Percentiles rank a stretch among this genome's conserved stretches.
Evolutionary conservation across 2,113 vertebrate species (phyloP).

Genomic region (Sorex araneus): DNA sequence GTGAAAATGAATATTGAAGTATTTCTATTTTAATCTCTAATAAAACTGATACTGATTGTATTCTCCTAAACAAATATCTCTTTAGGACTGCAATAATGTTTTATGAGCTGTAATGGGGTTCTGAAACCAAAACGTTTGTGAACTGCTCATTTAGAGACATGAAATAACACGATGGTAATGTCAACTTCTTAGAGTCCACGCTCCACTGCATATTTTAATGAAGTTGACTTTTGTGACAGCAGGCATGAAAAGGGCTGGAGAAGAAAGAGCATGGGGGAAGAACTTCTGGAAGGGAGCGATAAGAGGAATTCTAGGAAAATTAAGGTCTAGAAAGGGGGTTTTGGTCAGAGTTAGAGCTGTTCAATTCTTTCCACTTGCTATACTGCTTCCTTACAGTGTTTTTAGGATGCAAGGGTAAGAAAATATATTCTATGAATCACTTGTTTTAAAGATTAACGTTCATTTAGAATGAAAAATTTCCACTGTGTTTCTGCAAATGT

Average conservation of each 20-base stretch:
- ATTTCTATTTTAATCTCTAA: slow-evolving; percentile 1
- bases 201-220: not conserved
- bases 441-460: not conserved
- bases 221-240: not conserved
- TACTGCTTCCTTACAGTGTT: not conserved
- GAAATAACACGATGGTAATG: too few species aligned
- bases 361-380: not conserved
- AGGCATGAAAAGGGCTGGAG: not conserved
- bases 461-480: not conserved
- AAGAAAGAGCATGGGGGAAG: not conserved
- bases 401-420: not conserved
- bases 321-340: not conserved
- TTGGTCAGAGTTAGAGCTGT: too few species aligned
- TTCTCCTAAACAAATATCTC: not conserved
- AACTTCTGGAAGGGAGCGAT: slow-evolving; percentile 4
- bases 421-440: not conserved
- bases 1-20: slow-evolving; percentile 3
- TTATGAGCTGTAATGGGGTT: not conserved
- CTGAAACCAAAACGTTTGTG: not conserved
- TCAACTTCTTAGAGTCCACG: not conserved
- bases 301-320: not conserved
- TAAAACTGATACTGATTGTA: not conserved
- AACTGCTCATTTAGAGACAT: not conserved
- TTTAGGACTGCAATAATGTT: not conserved
- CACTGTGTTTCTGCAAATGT: not conserved